These are phyloP conservation scores for Parazoanthus swiftii DNA, from an alignment of 92 coral and sea anemone genomes.

Conservation along the genomic window DNA sequence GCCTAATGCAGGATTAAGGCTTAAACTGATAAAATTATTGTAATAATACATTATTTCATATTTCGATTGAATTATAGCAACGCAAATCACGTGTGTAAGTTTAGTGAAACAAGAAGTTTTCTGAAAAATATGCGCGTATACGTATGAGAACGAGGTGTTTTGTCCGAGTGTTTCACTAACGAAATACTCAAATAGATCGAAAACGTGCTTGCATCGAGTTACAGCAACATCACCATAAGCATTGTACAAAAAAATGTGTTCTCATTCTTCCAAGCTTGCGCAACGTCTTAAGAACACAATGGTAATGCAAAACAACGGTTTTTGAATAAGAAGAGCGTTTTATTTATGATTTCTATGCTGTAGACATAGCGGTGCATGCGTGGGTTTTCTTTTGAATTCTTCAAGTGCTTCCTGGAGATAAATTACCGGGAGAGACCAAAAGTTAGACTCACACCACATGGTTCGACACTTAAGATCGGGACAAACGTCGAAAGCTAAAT, in stretches of 20 bases:
- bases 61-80: neutral
- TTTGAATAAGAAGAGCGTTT: neutral
- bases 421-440: neutral
- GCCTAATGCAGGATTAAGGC: too few species aligned
- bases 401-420: neutral
- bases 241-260: neutral
- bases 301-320: neutral
- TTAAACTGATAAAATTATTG: too few species aligned
- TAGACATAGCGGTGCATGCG: neutral
- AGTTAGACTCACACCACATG: neutral
- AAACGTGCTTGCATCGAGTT: too few species aligned
- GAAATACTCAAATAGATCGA: neutral
- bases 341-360: too few species aligned
- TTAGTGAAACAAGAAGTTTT: too few species aligned
- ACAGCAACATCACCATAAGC: neutral
- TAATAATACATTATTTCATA: too few species aligned
- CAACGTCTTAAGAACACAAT: neutral
- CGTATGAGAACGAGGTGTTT: too few species aligned
- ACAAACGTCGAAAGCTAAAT: too few species aligned
- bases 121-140: too few species aligned
- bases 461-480: neutral
- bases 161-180: too few species aligned
- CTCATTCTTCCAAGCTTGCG: neutral
- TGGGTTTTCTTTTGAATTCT: neutral
- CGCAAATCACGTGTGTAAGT: neutral